Evolutionary conservation across 2,113 vertebrate species (phyloP).

Genomic region (Rattus rattus): DNA sequence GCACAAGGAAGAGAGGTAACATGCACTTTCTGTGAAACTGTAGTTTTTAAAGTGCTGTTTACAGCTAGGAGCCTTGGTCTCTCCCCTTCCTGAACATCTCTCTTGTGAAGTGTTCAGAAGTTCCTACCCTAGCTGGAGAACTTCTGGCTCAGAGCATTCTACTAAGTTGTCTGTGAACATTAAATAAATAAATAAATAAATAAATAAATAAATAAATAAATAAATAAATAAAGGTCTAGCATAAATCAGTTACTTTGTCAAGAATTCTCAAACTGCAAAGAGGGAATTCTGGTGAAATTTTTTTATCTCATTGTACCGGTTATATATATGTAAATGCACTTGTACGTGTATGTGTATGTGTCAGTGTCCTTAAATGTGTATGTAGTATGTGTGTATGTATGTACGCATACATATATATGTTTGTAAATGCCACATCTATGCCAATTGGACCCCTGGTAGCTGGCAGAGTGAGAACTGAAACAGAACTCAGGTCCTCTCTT

Average conservation of each 20-base stretch:
- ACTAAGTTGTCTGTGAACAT: constrained; percentile 4
- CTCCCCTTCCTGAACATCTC: background rate
- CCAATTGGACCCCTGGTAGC: background rate
- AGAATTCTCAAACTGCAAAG: background rate
- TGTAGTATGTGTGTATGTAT: background rate
- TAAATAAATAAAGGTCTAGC: too few relatives aligned
- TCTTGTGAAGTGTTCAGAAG: background rate
- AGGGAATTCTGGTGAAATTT: background rate
- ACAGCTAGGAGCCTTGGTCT: background rate
- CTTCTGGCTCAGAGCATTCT: background rate
- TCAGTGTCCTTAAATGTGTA: too few relatives aligned
- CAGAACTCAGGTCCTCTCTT: background rate
- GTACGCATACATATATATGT: too few relatives aligned
- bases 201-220: too few relatives aligned
- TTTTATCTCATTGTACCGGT: background rate
- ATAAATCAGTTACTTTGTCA: constrained; percentile 37
- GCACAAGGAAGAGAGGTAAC: background rate
- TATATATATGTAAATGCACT: too few relatives aligned
- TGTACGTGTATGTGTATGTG: too few relatives aligned
- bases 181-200: too few relatives aligned
- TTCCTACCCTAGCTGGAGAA: background rate
- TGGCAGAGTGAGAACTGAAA: too few relatives aligned
- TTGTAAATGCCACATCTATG: background rate
- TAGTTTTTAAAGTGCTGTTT: background rate
- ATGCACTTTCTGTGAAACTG: background rate